These are phyloP conservation scores for Malachius bipustulatus DNA, from an alignment of 2,888 invertebrate genomes.

Conservation along the genomic window DNA sequence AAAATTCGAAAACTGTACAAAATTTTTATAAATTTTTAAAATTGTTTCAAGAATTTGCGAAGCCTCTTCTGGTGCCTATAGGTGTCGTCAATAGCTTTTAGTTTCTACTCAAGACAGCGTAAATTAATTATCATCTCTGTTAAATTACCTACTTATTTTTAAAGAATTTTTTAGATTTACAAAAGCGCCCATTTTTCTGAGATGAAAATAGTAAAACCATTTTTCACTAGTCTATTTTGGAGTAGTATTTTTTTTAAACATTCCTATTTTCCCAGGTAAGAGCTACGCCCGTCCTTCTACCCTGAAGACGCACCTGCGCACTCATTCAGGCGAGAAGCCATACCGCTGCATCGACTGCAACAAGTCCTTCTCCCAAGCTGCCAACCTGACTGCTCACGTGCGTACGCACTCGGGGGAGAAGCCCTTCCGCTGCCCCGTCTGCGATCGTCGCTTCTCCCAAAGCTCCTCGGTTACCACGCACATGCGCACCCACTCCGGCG, in stretches of 20 bases:
- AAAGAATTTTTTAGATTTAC: no score
- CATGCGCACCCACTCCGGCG: slow-evolving; percentile 99
- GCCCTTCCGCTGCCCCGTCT: slow-evolving; percentile 90
- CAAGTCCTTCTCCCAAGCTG: slow-evolving; percentile 96
- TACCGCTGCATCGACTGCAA: slow-evolving; percentile 87
- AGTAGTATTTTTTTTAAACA: background rate
- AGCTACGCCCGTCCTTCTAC: slow-evolving; percentile 95
- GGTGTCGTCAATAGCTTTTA: no score
- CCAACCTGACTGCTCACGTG: slow-evolving; percentile 95
- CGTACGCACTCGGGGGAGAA: slow-evolving; percentile 96
- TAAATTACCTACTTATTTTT: no score
- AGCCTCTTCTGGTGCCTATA: no score
- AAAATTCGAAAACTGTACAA: no score
- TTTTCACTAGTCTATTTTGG: no score
- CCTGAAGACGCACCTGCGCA: slow-evolving; percentile 90
- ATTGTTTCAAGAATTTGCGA: no score
- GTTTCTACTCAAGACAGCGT: no score
- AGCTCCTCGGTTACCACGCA: slow-evolving; percentile 94
- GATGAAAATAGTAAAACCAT: no score
- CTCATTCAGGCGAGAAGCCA: slow-evolving; percentile 92
- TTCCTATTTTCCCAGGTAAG: slow-evolving; percentile 48
- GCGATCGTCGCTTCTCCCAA: slow-evolving; percentile 93
- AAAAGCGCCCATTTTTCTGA: no score
- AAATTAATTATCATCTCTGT: no score
- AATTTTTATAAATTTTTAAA: no score